Base-by-base conservation (phyloP, 2,888 invertebrate species). In the Incurvaria masculella region DNA sequence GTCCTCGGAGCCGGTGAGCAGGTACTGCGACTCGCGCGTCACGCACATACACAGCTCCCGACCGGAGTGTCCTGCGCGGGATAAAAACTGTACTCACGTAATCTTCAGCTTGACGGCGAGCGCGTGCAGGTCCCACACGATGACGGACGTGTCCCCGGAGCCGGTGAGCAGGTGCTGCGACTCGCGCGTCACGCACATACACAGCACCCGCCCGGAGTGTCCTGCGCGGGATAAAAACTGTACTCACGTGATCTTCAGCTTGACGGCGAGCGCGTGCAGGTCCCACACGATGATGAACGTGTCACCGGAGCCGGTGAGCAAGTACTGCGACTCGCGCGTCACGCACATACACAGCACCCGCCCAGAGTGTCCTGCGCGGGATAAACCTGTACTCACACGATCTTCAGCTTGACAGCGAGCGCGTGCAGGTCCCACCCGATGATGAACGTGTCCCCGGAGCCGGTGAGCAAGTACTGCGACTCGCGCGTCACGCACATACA, bases 221-320 rank as follows among this genome's bases (percentile, higher is more conserved):
- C 93, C 93, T 91, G 64, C 42, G n/a, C n/a, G n/a, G n/a, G n/a
- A n/a, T n/a, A n/a, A n/a, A n/a, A n/a, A n/a, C n/a, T n/a, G n/a
- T n/a, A 66, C 76, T 73, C 56, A 78, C 76, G 74, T 52, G 57
- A 76, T 75, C 60, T 76, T 78, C 1, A 73, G 74, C 53, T 76
- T 76, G 45, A 75, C 61, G 21, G 78, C 76, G 52, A 78, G 58
- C 1, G 75, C 73, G 54, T 76, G 76, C 0, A 78, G 81, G 62
- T 94, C 91, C 94, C 94, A 95, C 1, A 94, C 88, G 48, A 93
- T 88, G 55, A 94, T 88, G 46, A 86, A 89, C 8, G 89, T 87
- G 58, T 94, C 94, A 63, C 94, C 93, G 2, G 94, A 92, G 16
- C 94, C 94, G 16, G 94, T 94, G 50, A 94, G 79, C 23, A 91